Evolutionary conservation across 2,888 invertebrate species (phyloP), one percentile per base, ranked within the genome.

Genomic region (Aspidiotus destructor): DNA sequence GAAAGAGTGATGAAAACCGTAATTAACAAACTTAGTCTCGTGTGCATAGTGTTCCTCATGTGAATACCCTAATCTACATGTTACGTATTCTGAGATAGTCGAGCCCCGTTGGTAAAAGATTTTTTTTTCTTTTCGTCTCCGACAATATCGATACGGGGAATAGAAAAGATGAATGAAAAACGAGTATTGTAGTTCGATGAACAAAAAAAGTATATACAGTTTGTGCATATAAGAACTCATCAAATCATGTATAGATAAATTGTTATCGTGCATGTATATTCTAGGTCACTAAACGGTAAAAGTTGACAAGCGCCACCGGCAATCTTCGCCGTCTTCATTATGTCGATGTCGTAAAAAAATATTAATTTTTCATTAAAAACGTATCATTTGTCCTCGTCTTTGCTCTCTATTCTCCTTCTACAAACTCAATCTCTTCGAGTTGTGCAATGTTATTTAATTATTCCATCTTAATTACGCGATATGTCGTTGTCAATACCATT

Each of bases 321-420:
- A 15, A 42, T 44, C 41, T 48, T 58, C 65, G 57, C 58, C 48
- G 28, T 65, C 28, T 28, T 28, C 44, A 65, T 65, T 58, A 65
- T 65, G 28, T 65, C 65, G 65, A 65, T 57, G 60, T 65, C 65
- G 61, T 61, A 61, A 42, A 44, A n/a, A 58, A 65, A 65, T 58
- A 65, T 58, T 65, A 65, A 65, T 65, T 65, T 65, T 65, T 65
- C 65, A 65, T 65, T 65, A 65, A 65, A 65, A 65, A 65, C 65
- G 42, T 57, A 58, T 65, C 55, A 65, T 54, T 65, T 58, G 65
- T 65, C 65, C 65, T 65, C 65, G 65, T 65, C 65, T 65, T 58
- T 48, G 65, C 42, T 65, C 65, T 57, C 58, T 28, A 58, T 41
- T 65, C 61, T 41, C 57, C 65, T 58, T 58, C 58, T 58, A 40